Evolutionary conservation across 2,113 vertebrate genomes (phyloP), one percentile per base, ranked within the genome.

Genomic region (Xyliphius kryptos): DNA sequence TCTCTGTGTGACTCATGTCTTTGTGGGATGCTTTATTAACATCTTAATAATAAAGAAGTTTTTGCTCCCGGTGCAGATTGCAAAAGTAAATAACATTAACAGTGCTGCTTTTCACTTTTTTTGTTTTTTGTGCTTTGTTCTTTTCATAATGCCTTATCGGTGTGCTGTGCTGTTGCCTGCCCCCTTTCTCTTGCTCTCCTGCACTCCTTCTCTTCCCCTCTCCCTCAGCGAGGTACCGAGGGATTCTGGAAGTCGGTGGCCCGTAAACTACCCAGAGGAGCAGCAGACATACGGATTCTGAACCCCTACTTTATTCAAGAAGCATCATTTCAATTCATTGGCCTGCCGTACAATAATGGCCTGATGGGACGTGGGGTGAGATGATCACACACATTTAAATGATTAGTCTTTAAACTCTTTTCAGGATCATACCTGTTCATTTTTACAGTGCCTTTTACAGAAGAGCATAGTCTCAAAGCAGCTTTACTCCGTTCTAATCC

Each of bases 211-310:
- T 61, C 15, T 37, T 3, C 40, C 17, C 56, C 15, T 63, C 50
- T 32, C 26, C 26, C 26, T 56, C 81, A 98, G 93, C 92, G 89
- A 55, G 90, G 91, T 3, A 89, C 85, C 0, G 92, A 97, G 61
- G 96, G 96, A 20, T 98, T 98, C 82, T 98, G 96, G 96, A 98
- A 97, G 78, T 94, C 94, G 1, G 94, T 98, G 73, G 93, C 94
- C 48, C 91, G 86, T 19, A 77, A 80, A 15, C 91, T 98, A 19
- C 95, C 94, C 63, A 89, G 89, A 77, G 89, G 93, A 59, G 90
- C 95, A 1, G 81, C 84, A 0, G 92, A 98, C 59, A 95, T 98
- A 21, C 90, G 96, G 68, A 98, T 98, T 77, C 91, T 98, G 70
- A 98, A 98, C 71, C 96, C 96, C 0, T 97, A 91, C 83, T 98